These are phyloP conservation scores for Embiotoca jacksoni DNA, from an alignment of 2,113 vertebrate species.

Conservation along the genomic window DNA sequence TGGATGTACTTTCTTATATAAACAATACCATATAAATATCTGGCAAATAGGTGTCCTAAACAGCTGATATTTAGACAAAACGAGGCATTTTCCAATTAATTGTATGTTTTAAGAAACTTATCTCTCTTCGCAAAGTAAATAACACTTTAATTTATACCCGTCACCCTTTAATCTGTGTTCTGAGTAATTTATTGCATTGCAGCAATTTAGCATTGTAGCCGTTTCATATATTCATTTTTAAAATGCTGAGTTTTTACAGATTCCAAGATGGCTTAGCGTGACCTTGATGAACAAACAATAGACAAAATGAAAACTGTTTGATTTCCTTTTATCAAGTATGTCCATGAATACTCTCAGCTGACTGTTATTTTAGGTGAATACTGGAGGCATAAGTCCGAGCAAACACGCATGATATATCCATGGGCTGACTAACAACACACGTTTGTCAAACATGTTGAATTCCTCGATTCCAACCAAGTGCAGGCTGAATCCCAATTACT, in stretches of 20 bases:
- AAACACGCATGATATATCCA: constrained; percentile 4
- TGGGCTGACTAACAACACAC: constrained; percentile 2
- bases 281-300: no score
- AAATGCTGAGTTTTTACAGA: neutral
- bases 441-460: constrained; percentile 24
- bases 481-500: constrained; percentile 10
- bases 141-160: neutral
- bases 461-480: neutral
- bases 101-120: neutral
- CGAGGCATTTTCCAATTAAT: no score
- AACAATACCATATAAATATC: no score
- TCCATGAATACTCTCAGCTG: constrained; percentile 4
- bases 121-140: neutral
- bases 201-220: neutral
- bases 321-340: no score
- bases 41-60: no score
- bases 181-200: neutral
- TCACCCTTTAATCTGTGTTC: neutral
- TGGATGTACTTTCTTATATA: no score
- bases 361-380: constrained; percentile 38
- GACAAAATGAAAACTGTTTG: no score
- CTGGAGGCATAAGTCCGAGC: neutral
- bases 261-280: no score
- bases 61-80: no score
- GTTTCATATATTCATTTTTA: neutral